phyloP scores from a whole-genome alignment of 2,888 invertebrate species.

The Campoplex nolae region DNA sequence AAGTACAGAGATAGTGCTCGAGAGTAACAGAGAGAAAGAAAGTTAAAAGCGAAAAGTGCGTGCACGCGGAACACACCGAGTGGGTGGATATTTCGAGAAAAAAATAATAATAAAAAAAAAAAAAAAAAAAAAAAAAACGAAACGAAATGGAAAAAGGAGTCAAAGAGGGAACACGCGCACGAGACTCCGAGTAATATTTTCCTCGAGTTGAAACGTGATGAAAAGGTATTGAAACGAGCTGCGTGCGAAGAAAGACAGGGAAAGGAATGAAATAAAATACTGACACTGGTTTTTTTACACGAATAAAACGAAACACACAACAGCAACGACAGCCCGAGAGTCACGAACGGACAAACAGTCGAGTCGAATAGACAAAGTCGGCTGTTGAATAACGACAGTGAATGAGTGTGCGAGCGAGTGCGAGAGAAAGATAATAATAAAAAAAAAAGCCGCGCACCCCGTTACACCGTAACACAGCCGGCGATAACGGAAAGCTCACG shows the following conservation, averaged over 20 bases:
- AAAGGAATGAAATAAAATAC: conserved; percentile 14
- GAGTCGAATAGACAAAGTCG: conserved; percentile 33
- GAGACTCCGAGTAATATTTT: conserved; percentile 40
- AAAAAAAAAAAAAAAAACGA: too few species aligned
- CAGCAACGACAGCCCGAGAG: conserved; percentile 46
- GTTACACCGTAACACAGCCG: conserved; percentile 66
- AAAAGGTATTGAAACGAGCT: conserved; percentile 51
- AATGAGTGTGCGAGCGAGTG: conserved; percentile 35
- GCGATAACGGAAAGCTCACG: conserved; percentile 70
- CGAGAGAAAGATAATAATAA: conserved; percentile 35
- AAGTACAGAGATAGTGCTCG: conserved; percentile 5
- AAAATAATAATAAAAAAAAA: background rate
- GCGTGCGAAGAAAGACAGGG: conserved; percentile 30
- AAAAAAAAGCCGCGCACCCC: conserved; percentile 58
- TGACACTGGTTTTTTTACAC: conserved; percentile 24
- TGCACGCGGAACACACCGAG: conserved; percentile 16
- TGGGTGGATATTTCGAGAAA: conserved; percentile 12
- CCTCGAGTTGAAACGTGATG: conserved; percentile 60
- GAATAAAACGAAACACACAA: conserved; percentile 33
- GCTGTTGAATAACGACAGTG: conserved; percentile 43
- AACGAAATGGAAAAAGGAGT: conserved; percentile 19
- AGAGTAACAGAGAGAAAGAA: conserved; percentile 30
- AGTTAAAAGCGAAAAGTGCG: conserved; percentile 12
- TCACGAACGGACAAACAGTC: conserved; percentile 49
- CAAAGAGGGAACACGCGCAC: conserved; percentile 50